These are phyloP conservation scores for Zootermopsis nevadensis DNA, from an alignment of 2,888 invertebrate genomes.

Conservation along the genomic window DNA sequence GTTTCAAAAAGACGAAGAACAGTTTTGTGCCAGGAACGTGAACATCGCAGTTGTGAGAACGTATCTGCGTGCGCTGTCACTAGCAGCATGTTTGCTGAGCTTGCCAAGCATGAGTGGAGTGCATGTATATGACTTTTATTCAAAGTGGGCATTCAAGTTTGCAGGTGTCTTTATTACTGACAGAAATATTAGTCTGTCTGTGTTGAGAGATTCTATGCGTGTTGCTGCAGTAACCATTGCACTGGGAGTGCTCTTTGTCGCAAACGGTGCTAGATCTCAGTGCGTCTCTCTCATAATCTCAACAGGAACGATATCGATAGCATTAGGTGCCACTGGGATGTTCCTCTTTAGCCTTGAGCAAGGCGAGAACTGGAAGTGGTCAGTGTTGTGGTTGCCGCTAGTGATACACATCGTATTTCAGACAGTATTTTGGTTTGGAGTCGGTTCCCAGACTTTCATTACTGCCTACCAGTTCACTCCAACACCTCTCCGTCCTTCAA, in stretches of 20 bases:
- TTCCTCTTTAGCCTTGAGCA: conserved; percentile 25
- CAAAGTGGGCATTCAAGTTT: conserved; percentile 19
- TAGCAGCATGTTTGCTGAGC: conserved; percentile 1
- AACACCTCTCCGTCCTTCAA: conserved; percentile 12
- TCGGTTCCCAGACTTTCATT: not conserved
- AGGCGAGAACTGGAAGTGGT: conserved; percentile 29
- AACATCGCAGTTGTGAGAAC: not conserved
- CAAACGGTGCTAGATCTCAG: not conserved
- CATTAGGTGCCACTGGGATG: not conserved
- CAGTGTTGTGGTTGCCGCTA: conserved; percentile 26
- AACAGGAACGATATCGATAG: not conserved
- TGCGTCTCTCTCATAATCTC: conserved; percentile 2
- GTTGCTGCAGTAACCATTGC: not conserved
- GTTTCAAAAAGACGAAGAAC: not conserved
- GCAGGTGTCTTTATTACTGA: not conserved
- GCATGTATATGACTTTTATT: conserved; percentile 5
- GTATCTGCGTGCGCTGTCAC: not conserved
- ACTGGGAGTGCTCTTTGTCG: not conserved
- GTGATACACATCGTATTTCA: not conserved
- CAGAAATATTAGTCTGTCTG: not conserved
- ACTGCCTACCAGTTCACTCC: conserved; percentile 3
- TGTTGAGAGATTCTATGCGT: not conserved
- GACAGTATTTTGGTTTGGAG: conserved; percentile 10
- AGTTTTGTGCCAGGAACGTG: not conserved
- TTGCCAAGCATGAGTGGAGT: not conserved